Percentiles rank a stretch among this genome's conserved stretches.
Conservation (phyloP, 2,113 vertebrate genomes). For the Oryctolagus cuniculus region mOryCun1.1 NC_091442.1:89167501-89168000, state of each 20-base stretch:
- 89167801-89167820: neutral
- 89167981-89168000: neutral
- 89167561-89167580: no score
- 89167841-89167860: neutral
- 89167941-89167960: neutral
- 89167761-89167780: neutral
- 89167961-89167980: neutral
- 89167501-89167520: no score
- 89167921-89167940: neutral
- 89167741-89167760: neutral
- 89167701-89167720: no score
- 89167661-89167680: neutral
- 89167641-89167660: neutral
- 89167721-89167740: neutral
- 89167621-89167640: neutral
- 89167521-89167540: no score
- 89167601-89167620: neutral
- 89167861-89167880: neutral
- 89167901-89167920: neutral
- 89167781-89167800: neutral
- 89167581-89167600: neutral
- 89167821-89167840: neutral
- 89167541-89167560: no score
- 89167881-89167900: neutral
- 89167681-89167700: neutral